Percentiles rank a stretch among this genome's conserved stretches.
Conservation (phyloP, 2,888 invertebrate genomes). For the Germaria angustata region DNA sequence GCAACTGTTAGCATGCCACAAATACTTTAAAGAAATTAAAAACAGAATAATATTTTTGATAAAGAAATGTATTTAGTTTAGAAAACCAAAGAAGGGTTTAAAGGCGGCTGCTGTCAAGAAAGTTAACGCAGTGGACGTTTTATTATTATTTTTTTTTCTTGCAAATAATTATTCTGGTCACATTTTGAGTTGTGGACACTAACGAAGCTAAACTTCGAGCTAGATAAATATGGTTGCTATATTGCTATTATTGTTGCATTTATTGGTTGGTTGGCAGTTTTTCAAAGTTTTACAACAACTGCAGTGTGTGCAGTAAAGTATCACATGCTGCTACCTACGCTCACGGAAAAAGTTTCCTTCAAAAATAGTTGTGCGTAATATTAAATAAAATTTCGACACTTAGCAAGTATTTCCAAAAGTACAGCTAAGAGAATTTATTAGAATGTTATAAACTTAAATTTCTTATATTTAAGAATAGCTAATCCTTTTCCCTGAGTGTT, state of each 20-base stretch:
- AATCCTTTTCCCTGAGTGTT: slow-evolving; percentile 6
- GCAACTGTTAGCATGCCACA: not conserved
- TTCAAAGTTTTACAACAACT: slow-evolving; percentile 59
- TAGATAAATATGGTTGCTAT: slow-evolving; percentile 36
- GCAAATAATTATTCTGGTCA: slow-evolving; percentile 58
- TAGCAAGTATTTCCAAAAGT: too few relatives aligned
- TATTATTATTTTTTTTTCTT: not conserved
- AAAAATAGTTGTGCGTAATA: too few relatives aligned
- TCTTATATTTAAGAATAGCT: not conserved
- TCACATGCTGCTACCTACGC: slow-evolving; percentile 11
- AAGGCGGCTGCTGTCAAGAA: not conserved
- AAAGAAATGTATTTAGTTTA: not conserved
- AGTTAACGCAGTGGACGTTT: not conserved
- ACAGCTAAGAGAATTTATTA: too few relatives aligned
- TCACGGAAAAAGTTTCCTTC: not conserved
- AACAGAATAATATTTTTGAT: not conserved
- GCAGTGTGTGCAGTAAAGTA: slow-evolving; percentile 36
- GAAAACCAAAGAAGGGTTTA: not conserved
- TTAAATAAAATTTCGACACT: too few relatives aligned
- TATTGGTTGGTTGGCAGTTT: slow-evolving; percentile 58
- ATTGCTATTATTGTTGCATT: slow-evolving; percentile 43
- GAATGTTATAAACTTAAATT: not conserved
- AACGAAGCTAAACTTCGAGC: slow-evolving; percentile 63
- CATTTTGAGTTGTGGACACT: slow-evolving; percentile 62
- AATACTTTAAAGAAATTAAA: slow-evolving; percentile 6